phyloP scores from a whole-genome alignment of 2,113 vertebrate species.

The Stomatorhinus ivindoensis region DNA sequence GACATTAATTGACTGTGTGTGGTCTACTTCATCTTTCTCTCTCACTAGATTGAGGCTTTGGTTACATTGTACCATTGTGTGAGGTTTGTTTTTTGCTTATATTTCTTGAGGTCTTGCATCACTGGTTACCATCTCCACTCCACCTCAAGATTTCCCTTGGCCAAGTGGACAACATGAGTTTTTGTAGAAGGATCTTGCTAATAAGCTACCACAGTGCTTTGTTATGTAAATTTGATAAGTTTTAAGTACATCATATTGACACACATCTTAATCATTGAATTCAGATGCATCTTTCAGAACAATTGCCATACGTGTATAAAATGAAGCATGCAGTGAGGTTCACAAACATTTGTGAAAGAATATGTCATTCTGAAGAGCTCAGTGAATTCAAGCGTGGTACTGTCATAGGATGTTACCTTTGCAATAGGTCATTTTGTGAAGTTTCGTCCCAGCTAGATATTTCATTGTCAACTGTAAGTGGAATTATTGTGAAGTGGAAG shows the following conservation, averaged over 20 bases:
- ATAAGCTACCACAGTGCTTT: neutral
- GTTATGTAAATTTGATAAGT: neutral
- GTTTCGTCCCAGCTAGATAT: neutral
- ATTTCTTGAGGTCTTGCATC: neutral
- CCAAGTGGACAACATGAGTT: neutral
- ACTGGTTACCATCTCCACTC: neutral
- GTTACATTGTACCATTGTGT: neutral
- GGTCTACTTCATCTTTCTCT: neutral
- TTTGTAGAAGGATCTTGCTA: neutral
- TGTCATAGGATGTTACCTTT: neutral
- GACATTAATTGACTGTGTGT: neutral
- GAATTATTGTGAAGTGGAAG: neutral
- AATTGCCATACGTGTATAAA: neutral
- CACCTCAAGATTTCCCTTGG: conserved; percentile 1
- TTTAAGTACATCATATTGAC: neutral
- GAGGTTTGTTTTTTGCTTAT: neutral
- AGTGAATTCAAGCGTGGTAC: neutral
- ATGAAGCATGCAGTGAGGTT: neutral
- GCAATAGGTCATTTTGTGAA: neutral
- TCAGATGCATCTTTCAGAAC: neutral
- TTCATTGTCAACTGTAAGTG: neutral
- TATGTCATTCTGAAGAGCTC: neutral
- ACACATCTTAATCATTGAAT: neutral
- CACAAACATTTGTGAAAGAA: neutral
- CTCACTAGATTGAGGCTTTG: neutral